Conservation (phyloP, 1,140 invertebrate species). For the Archivesica marissinica region DNA sequence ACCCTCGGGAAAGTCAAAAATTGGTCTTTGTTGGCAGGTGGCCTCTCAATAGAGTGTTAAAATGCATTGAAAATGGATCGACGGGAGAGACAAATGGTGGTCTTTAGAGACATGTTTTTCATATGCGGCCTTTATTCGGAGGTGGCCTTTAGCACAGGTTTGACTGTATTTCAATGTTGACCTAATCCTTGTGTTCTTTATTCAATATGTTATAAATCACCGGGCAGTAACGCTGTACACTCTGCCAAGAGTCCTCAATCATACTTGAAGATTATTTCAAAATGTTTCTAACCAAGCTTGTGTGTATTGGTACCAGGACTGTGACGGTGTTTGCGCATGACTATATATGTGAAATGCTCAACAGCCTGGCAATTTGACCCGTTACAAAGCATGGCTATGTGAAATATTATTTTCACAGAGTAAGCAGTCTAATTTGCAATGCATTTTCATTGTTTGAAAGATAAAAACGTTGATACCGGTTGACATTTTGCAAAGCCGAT, state of each 20-base stretch:
- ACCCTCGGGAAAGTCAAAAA: no score
- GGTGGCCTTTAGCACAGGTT: no score
- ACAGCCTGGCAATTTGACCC: not conserved
- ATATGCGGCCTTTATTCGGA: no score
- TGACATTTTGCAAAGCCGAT: not conserved
- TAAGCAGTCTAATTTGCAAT: constrained; percentile 1
- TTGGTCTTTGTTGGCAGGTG: no score
- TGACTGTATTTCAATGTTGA: no score
- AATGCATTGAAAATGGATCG: no score
- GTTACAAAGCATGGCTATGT: not conserved
- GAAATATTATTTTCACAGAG: not conserved
- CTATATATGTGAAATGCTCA: no score
- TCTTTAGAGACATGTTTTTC: no score
- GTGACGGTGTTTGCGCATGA: not conserved
- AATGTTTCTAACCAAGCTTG: not conserved
- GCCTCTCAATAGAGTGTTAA: no score
- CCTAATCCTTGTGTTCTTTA: no score
- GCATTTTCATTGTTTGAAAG: constrained; percentile 31
- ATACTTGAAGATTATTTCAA: not conserved
- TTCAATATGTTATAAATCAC: no score
- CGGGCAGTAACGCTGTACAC: not conserved
- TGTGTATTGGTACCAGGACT: constrained; percentile 10
- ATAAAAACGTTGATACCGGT: not conserved
- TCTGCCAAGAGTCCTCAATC: not conserved
- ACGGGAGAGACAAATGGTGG: no score